Evolutionary conservation across 2,797 vertebrate species (phyloP).

Genomic region (Masticophis lateralis): DNA sequence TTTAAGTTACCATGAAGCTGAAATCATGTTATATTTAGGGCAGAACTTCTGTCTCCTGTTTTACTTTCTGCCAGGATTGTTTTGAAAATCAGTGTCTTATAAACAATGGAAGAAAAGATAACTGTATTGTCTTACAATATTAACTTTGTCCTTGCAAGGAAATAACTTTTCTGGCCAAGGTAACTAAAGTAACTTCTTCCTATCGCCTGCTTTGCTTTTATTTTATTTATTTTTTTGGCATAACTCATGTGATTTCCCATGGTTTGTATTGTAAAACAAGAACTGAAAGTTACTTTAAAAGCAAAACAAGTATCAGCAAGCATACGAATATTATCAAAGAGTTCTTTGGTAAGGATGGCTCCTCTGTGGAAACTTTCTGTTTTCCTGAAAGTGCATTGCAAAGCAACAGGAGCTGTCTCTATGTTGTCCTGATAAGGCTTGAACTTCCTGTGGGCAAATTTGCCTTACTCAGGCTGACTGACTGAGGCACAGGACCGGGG

Average conservation of each 20-base stretch:
- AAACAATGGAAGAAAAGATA: neutral
- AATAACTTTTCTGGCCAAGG: neutral
- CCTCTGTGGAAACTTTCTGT: neutral
- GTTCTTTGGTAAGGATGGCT: neutral
- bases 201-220: neutral
- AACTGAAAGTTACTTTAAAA: neutral
- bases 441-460: slow-evolving; percentile 4
- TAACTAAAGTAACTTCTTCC: neutral
- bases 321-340: neutral
- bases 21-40: neutral
- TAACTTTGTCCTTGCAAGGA: neutral
- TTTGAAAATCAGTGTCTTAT: neutral
- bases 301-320: neutral
- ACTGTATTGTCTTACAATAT: neutral
- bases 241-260: neutral
- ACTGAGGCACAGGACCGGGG: neutral
- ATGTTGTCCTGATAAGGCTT: neutral
- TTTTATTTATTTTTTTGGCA: neutral
- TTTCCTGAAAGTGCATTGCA: neutral
- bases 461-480: slow-evolving; percentile 5
- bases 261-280: neutral
- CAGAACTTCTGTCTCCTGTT: neutral
- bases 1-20: neutral
- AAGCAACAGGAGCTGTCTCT: neutral
- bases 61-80: neutral